A percentile compares a stretch with the other conserved stretches of the same genome.
Conservation (phyloP, 2,113 vertebrate species). For the Himantopus leucocephalus region DNA sequence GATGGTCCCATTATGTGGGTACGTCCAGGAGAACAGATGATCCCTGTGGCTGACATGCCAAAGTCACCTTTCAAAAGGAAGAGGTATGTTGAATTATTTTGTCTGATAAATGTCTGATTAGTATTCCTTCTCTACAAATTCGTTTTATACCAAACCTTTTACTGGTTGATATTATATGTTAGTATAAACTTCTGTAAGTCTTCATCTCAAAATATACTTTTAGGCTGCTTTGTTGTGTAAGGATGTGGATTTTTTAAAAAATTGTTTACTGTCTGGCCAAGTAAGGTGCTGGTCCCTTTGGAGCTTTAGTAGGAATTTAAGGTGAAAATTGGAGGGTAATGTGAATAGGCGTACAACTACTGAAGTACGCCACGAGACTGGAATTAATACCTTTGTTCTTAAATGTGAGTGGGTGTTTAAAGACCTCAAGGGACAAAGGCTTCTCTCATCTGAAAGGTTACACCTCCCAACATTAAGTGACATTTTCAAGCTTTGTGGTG, state of each 20-base stretch:
- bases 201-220: background rate
- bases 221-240: background rate
- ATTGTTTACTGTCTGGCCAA: background rate
- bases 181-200: background rate
- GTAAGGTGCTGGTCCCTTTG: background rate
- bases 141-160: background rate
- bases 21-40: slow-evolving; percentile 97
- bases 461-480: background rate
- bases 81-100: slow-evolving; percentile 78
- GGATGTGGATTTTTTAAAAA: background rate
- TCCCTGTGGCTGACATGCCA: slow-evolving; percentile 97
- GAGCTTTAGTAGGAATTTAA: background rate
- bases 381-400: background rate
- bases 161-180: background rate
- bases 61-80: slow-evolving; percentile 99
- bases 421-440: background rate
- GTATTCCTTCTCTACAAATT: background rate
- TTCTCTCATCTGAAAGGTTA: background rate
- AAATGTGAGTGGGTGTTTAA: background rate
- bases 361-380: background rate
- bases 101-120: background rate
- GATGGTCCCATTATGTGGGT: slow-evolving; percentile 99
- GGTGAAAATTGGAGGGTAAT: background rate
- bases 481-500: background rate
- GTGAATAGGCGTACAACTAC: background rate